A percentile compares a stretch with the other conserved stretches of the same genome.
Conservation (phyloP, 2,113 vertebrate genomes). For the Pygathrix nemaeus region DNA sequence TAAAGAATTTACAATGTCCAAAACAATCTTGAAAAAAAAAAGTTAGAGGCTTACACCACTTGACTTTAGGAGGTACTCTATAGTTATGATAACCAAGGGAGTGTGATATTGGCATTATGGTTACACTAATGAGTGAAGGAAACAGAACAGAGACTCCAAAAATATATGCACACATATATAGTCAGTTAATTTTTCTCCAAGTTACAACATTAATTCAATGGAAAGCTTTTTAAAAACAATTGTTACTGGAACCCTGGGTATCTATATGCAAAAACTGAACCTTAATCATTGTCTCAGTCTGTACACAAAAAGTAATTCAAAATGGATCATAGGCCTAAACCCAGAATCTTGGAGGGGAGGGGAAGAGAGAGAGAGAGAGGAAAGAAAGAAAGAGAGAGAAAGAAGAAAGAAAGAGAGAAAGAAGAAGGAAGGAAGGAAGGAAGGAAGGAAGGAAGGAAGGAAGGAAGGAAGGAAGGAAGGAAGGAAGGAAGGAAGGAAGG, state of each 20-base stretch:
- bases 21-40: slow-evolving; percentile 1
- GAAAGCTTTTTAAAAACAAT: not conserved
- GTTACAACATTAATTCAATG: not conserved
- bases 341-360: not conserved
- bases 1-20: not conserved
- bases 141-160: not conserved
- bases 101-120: not conserved
- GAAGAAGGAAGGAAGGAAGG: no score
- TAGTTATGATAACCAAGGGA: not conserved
- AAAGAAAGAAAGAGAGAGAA: no score
- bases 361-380: no score
- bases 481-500: no score
- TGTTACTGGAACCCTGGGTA: not conserved
- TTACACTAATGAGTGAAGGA: not conserved
- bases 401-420: accelerated
- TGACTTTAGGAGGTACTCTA: not conserved
- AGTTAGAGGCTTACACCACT: not conserved
- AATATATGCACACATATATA: not conserved
- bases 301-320: not conserved
- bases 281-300: not conserved
- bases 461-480: no score
- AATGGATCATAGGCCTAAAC: not conserved
- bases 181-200: not conserved
- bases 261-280: not conserved
- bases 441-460: no score